Conservation (phyloP, 2,888 invertebrate genomes). For the Apantesis nais region DNA sequence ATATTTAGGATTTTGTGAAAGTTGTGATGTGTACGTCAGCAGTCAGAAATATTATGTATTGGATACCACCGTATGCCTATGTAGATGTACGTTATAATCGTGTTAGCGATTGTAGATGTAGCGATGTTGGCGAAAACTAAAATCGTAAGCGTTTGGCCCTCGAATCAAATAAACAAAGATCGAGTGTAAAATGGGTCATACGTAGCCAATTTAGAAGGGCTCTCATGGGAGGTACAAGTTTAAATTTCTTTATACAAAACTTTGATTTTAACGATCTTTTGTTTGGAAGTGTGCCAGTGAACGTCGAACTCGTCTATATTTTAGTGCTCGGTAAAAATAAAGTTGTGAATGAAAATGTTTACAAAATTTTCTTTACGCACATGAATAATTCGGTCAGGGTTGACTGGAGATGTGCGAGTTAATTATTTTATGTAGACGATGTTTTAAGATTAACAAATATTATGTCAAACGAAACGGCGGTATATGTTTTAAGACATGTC, state of each 20-base stretch:
- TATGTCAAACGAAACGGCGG: constrained; percentile 7
- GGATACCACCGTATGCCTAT: constrained; percentile 61
- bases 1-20: constrained; percentile 23
- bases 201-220: constrained; percentile 65
- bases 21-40: constrained; percentile 52
- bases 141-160: constrained; percentile 36
- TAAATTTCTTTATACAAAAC: constrained; percentile 55
- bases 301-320: constrained; percentile 33
- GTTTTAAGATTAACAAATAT: constrained; percentile 10
- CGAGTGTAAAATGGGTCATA: constrained; percentile 61
- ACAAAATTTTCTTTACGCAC: constrained; percentile 20
- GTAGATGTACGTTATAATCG: constrained; percentile 12
- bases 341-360: constrained; percentile 44
- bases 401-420: constrained; percentile 21
- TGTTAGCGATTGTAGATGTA: neutral
- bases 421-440: constrained; percentile 28
- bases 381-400: constrained; percentile 39
- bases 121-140: constrained; percentile 40
- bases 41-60: constrained; percentile 57
- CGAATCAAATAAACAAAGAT: constrained; percentile 31
- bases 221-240: constrained; percentile 55
- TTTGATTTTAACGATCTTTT: constrained; percentile 42
- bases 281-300: constrained; percentile 59
- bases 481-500: constrained; percentile 21
- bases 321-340: constrained; percentile 38